Base-by-base conservation (phyloP, 2,113 vertebrate species). In the Thunnus thynnus region DNA sequence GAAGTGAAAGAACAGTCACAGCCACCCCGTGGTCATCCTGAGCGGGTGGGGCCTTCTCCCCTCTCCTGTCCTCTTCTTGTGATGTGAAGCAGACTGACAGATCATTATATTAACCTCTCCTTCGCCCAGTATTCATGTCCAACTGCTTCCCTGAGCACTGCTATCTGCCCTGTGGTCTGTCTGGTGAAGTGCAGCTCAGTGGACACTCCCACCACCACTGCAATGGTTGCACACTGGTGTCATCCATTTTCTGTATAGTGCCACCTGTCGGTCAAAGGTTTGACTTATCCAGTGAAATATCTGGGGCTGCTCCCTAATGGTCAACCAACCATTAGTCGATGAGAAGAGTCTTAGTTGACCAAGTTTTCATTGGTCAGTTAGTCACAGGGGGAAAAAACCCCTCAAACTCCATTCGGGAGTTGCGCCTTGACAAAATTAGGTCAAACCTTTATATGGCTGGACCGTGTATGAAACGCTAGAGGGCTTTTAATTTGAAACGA, bases 1-100 rank as follows among this genome's bases (percentile, higher is more conserved):
- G 22, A 72, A 83, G 83, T 76, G 65, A 85, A 72, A 74, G 50
- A 77, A 87, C 70, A 67, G 83, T 52, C 67, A 83, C 48, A 20
- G 65, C 46, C 61, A 22, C 55, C 82, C 70, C 3, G 18, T 22
- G 44, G 72, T 70, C 60, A 70, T 65, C 65, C 76, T 48, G 70
- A 17, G 67, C 13, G 22, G 32, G 44, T 2, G 12, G 75, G 56
- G 52, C n/a, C 58, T 36, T 36, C n/a, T 51, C 46, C 13, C 44
- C 13, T 47, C 32, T 66, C 52, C 30, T 58, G 58, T 77, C 62
- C 18, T 8, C 20, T n/a, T 72, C 51, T 11, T n/a, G 54, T 75
- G 44, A 84, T 78, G 58, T 46, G 65, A 58, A 84, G 60, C 52
- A 72, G 52, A 82, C 50, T 84, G 88, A 84, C 66, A 47, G 66